These are phyloP conservation scores for Odiellus spinosus DNA, from an alignment of 2,888 invertebrate genomes.

Conservation along the genomic window DNA sequence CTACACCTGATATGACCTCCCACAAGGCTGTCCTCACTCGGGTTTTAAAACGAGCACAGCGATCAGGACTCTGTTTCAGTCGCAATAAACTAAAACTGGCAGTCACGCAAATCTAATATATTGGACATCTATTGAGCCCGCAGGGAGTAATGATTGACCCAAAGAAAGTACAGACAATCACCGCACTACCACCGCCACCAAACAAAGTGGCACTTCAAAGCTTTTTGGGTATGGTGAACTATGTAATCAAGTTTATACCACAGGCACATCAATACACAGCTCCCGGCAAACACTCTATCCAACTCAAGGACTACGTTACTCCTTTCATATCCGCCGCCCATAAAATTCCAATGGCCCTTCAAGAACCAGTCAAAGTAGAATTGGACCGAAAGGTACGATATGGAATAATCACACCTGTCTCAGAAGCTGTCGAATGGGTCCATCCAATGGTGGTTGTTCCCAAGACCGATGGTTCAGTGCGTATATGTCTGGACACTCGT, in stretches of 20 bases:
- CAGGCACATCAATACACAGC: not conserved
- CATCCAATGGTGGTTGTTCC: too few species aligned
- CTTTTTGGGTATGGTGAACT: conserved; percentile 12
- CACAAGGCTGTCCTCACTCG: not conserved
- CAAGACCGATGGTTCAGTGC: too few species aligned
- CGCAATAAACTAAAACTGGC: conserved; percentile 3
- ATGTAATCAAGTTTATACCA: conserved; percentile 6
- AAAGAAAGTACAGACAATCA: conserved; percentile 7
- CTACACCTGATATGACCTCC: not conserved
- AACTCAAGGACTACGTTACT: too few species aligned
- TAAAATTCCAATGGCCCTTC: too few species aligned
- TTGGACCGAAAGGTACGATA: too few species aligned
- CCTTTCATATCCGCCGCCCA: too few species aligned
- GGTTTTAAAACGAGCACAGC: not conserved
- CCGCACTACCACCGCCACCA: conserved; percentile 1
- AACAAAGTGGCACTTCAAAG: conserved; percentile 6
- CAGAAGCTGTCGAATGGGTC: too few species aligned
- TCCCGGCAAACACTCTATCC: too few species aligned
- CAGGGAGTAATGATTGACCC: conserved; percentile 3
- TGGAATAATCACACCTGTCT: too few species aligned
- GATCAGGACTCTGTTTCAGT: conserved; percentile 4
- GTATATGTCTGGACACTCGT: too few species aligned
- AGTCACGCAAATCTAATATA: conserved; percentile 1
- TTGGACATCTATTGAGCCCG: conserved; percentile 10
- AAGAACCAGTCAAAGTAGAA: too few species aligned